These are phyloP conservation scores for Caenorhabditis drosophilae DNA, from an alignment of 2,888 invertebrate genomes.

Conservation along the genomic window DNA sequence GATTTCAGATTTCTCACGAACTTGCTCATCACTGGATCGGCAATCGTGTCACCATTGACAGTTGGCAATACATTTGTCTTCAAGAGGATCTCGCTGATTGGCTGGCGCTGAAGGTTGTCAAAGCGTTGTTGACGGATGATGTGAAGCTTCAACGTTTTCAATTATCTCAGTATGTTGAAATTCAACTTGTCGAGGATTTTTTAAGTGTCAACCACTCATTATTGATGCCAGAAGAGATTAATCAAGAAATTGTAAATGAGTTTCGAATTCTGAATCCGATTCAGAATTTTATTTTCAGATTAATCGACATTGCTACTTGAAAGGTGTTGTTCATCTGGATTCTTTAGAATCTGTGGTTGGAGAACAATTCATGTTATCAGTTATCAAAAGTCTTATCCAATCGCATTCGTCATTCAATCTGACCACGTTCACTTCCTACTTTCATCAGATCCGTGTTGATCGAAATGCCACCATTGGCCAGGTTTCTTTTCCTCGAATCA, in stretches of 20 bases:
- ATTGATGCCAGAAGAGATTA: constrained; percentile 42
- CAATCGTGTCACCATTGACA: constrained; percentile 45
- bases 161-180: constrained; percentile 60
- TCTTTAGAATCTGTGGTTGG: constrained; percentile 58
- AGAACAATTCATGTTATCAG: constrained; percentile 50
- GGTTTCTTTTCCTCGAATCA: constrained; percentile 11
- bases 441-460: constrained; percentile 41
- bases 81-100: constrained; percentile 56
- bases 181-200: constrained; percentile 64
- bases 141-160: constrained; percentile 39
- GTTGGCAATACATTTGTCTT: constrained; percentile 52
- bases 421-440: constrained; percentile 41
- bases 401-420: constrained; percentile 41
- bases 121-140: constrained; percentile 40
- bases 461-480: constrained; percentile 46
- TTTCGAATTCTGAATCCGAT: neutral
- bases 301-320: constrained; percentile 59
- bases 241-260: constrained; percentile 36
- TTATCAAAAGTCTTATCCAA: constrained; percentile 42
- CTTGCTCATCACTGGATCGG: constrained; percentile 58
- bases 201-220: constrained; percentile 55
- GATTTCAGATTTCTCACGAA: constrained; percentile 47
- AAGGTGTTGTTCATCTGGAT: constrained; percentile 62
- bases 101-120: constrained; percentile 44
- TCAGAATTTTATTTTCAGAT: too few species aligned